Conservation (phyloP, 2,113 vertebrate species). For the Coreoperca whiteheadi region DNA sequence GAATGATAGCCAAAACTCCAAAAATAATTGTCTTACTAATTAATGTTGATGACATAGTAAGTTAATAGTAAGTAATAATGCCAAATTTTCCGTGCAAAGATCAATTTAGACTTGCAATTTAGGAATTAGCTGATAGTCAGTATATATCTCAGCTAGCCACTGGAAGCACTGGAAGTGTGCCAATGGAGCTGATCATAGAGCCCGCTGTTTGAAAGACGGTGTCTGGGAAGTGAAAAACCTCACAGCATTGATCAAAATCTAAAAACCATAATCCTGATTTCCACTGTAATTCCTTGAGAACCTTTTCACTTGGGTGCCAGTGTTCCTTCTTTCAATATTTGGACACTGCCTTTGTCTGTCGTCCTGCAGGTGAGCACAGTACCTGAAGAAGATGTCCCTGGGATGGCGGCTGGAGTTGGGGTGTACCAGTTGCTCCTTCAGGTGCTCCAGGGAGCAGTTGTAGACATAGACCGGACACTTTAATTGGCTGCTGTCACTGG, state of each 20-base stretch:
- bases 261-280: not conserved
- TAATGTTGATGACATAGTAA: not conserved
- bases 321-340: not conserved
- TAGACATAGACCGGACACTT: slow-evolving; percentile 95
- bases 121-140: not conserved
- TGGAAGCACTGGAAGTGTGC: too few relatives aligned
- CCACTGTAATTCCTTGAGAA: not conserved
- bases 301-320: not conserved
- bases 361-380: not conserved
- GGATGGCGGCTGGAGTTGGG: slow-evolving; percentile 84
- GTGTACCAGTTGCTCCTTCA: slow-evolving; percentile 92
- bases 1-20: not conserved
- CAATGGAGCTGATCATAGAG: not conserved
- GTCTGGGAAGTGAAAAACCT: not conserved
- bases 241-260: not conserved
- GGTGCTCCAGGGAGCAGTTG: slow-evolving; percentile 91
- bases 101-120: not conserved
- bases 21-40: not conserved
- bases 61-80: not conserved
- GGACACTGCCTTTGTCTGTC: not conserved
- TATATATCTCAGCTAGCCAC: not conserved
- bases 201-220: not conserved
- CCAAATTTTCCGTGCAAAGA: not conserved
- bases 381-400: slow-evolving; percentile 93
- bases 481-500: slow-evolving; percentile 80